phyloP scores from a whole-genome alignment of 2,797 vertebrate genomes.

The Oreochromis grahami region DNA sequence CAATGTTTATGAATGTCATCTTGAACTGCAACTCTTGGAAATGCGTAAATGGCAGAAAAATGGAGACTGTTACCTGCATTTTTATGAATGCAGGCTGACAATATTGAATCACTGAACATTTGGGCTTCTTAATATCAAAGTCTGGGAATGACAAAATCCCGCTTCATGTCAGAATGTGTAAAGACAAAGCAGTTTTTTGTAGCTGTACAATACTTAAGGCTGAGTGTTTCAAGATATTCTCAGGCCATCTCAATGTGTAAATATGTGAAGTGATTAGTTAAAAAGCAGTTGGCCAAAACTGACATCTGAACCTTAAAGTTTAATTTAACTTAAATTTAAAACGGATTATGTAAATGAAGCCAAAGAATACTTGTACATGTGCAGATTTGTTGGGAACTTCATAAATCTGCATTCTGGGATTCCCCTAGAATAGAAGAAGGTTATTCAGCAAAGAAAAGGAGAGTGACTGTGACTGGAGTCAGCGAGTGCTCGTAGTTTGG shows the following conservation, averaged over 20 bases:
- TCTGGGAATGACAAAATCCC: neutral
- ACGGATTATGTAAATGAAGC: conserved; percentile 2
- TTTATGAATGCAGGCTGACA: neutral
- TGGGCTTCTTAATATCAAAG: neutral
- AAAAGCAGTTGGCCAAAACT: neutral
- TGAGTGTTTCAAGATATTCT: neutral
- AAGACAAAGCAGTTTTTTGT: neutral
- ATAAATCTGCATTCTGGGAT: conserved; percentile 59
- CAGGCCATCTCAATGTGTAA: neutral
- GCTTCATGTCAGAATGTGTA: neutral
- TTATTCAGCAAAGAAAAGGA: conserved; percentile 48
- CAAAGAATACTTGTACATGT: conserved; percentile 16
- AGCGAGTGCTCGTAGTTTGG: conserved; percentile 42
- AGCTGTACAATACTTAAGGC: neutral
- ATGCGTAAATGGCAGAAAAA: neutral
- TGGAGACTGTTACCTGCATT: neutral
- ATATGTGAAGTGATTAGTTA: neutral
- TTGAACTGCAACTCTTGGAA: neutral
- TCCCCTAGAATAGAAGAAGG: conserved; percentile 64
- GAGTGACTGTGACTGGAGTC: conserved; percentile 45
- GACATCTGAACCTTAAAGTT: neutral
- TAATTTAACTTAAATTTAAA: conserved; percentile 3
- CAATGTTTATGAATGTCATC: neutral
- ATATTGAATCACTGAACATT: neutral
- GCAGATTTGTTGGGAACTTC: conserved; percentile 22